These are phyloP conservation scores for Entelurus aequoreus DNA, from an alignment of 2,113 vertebrate species.

Conservation along the genomic window DNA sequence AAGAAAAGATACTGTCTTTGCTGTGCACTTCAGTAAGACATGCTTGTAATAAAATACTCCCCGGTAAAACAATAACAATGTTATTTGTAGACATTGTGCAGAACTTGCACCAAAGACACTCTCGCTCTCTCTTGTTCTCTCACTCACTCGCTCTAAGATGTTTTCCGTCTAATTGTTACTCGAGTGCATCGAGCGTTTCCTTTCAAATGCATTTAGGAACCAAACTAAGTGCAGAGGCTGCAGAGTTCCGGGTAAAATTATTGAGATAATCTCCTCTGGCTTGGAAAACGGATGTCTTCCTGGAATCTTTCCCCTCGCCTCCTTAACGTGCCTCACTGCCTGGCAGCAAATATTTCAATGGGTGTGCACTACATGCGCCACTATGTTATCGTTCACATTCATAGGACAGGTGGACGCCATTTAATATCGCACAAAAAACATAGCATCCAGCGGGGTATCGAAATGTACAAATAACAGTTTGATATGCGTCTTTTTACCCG, in stretches of 20 bases:
- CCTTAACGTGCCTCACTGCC: neutral
- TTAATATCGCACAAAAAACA: neutral
- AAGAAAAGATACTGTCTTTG: too few relatives aligned
- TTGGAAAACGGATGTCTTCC: constrained; percentile 10
- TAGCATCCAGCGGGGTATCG: too few relatives aligned
- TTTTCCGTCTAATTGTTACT: neutral
- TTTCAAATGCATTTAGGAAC: constrained; percentile 8
- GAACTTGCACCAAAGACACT: neutral
- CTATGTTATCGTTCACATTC: neutral
- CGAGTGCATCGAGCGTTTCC: constrained; percentile 1
- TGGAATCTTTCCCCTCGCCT: neutral
- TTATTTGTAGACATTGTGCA: neutral
- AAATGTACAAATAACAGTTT: too few relatives aligned
- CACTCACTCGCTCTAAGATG: neutral
- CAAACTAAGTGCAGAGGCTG: neutral
- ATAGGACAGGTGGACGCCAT: neutral
- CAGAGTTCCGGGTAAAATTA: constrained; percentile 8
- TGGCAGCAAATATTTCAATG: constrained; percentile 1
- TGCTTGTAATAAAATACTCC: too few relatives aligned
- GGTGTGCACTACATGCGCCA: too few relatives aligned
- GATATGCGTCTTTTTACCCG: too few relatives aligned
- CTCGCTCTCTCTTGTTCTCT: neutral
- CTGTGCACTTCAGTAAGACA: too few relatives aligned
- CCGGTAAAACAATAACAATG: too few relatives aligned
- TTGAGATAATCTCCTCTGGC: constrained; percentile 10